These are phyloP conservation scores for Tanytarsus gracilentus DNA, from an alignment of 2,888 invertebrate genomes.

Conservation along the genomic window DNA sequence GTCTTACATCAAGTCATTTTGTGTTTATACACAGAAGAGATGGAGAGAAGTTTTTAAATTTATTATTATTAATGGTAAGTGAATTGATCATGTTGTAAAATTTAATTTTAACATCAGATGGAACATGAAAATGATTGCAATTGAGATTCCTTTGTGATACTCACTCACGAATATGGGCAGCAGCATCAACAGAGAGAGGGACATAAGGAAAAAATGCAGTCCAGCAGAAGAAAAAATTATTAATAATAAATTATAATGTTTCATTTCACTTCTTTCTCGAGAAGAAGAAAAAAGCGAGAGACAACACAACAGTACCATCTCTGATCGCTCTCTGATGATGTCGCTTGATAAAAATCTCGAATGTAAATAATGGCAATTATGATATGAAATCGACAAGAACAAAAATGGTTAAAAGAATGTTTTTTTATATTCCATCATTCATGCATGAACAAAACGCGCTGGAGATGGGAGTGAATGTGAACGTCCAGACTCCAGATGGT, in stretches of 20 bases:
- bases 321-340: no score
- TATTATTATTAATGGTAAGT: constrained; percentile 6
- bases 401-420: constrained; percentile 3
- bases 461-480: no score
- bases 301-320: no score
- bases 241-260: constrained; percentile 10
- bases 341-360: background rate
- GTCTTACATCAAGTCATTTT: background rate
- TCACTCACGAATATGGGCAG: background rate
- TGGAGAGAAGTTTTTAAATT: background rate
- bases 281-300: background rate
- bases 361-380: constrained; percentile 23
- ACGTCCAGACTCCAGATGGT: no score
- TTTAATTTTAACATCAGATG: constrained; percentile 11
- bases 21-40: background rate
- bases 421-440: no score
- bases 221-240: background rate
- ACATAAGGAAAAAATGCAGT: background rate
- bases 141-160: background rate
- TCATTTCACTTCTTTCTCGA: background rate
- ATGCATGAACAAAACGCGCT: no score
- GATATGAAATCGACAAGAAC: constrained; percentile 16
- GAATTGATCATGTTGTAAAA: constrained; percentile 20
- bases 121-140: constrained; percentile 4
- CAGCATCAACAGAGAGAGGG: background rate